phyloP scores from a whole-genome alignment of 2,797 vertebrate species.

The Tolypeutes matacus region DNA sequence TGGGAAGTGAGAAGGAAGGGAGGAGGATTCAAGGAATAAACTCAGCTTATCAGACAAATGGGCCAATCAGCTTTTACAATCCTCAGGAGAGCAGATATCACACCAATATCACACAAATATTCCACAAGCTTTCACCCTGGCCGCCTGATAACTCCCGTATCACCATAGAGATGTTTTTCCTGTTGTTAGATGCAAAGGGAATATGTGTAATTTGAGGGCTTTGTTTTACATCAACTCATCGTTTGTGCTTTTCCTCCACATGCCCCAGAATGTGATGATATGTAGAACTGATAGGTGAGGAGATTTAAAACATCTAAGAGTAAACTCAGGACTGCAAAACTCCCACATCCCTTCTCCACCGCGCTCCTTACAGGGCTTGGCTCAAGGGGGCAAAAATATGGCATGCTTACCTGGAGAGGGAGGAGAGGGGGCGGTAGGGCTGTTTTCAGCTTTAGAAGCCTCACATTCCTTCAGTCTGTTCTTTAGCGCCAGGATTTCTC shows the following conservation, averaged over 20 bases:
- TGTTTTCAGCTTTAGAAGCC: slow-evolving; percentile 61
- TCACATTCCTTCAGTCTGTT: slow-evolving; percentile 88
- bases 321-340: background rate
- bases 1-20: background rate
- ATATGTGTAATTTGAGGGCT: background rate
- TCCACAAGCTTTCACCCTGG: background rate
- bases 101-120: background rate
- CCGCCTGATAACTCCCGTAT: background rate
- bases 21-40: background rate
- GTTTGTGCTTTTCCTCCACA: background rate
- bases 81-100: background rate
- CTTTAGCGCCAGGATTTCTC: slow-evolving; percentile 87
- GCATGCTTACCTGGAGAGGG: slow-evolving; percentile 82
- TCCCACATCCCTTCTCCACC: background rate
- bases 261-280: background rate
- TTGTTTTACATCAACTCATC: slow-evolving; percentile 2
- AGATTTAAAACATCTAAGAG: background rate
- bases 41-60: background rate
- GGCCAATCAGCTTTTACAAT: background rate
- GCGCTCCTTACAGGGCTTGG: background rate
- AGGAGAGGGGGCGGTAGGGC: slow-evolving; percentile 38
- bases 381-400: background rate
- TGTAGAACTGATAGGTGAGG: background rate
- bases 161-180: background rate
- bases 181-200: background rate